A percentile compares a stretch with the other conserved stretches of the same genome.
These are phyloP conservation scores for Pelmatolapia mariae DNA, from an alignment of 2,113 vertebrate genomes.

Conservation along the genomic window DNA sequence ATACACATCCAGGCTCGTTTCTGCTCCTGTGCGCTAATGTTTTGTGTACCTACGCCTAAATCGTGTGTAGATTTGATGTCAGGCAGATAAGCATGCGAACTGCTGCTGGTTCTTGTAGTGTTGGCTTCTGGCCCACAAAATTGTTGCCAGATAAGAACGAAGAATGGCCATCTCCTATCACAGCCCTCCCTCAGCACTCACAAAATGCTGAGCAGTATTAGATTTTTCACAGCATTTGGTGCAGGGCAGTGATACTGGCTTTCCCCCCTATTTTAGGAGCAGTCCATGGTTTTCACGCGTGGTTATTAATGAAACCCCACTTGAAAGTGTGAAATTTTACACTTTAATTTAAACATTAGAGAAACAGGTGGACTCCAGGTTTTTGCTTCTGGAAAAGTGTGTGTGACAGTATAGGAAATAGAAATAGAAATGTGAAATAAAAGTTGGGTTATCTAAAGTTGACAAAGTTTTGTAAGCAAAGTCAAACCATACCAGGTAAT, in stretches of 20 bases:
- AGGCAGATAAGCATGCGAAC: neutral
- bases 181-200: neutral
- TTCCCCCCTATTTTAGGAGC: neutral
- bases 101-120: neutral
- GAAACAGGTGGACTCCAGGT: neutral
- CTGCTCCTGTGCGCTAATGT: neutral
- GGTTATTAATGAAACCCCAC: neutral
- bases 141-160: neutral
- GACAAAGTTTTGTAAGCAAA: neutral
- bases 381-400: neutral
- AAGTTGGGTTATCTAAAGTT: neutral
- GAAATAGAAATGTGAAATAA: neutral
- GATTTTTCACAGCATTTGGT: neutral
- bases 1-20: neutral
- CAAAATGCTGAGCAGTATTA: neutral
- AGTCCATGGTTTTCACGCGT: neutral
- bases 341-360: neutral
- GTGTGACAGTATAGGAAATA: neutral
- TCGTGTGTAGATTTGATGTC: neutral
- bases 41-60: neutral
- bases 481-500: neutral
- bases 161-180: neutral
- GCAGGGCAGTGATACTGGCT: neutral
- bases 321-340: neutral
- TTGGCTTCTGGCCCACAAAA: neutral